Evolutionary conservation across 37 sponge, comb jelly and placozoan genomes (phyloP).

Genomic region (Hexactinellida sp.): DNA sequence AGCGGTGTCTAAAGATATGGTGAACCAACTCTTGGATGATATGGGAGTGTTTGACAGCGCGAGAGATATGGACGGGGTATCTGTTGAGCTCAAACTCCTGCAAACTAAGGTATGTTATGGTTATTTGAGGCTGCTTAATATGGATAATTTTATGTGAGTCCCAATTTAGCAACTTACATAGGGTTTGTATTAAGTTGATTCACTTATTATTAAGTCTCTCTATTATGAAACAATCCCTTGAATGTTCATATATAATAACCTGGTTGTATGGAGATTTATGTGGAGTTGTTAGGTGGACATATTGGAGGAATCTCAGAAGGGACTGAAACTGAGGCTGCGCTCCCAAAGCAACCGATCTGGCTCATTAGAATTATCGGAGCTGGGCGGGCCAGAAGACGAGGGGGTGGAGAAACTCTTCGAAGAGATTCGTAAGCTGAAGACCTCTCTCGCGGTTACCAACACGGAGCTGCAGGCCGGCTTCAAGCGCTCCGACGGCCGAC

Average conservation of each 20-base stretch:
- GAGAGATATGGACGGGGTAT: neutral
- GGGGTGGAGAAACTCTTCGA: neutral
- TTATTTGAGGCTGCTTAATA: too few species aligned
- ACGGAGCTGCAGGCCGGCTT: slow-evolving; percentile 6
- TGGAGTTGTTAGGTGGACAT: neutral
- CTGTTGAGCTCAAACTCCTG: neutral
- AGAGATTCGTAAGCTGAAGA: neutral
- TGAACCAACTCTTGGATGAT: neutral
- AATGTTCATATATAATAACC: neutral
- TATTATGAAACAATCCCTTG: neutral
- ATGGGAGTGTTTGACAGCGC: slow-evolving; percentile 14
- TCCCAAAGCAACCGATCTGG: neutral
- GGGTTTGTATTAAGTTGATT: too few species aligned
- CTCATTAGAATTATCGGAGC: neutral
- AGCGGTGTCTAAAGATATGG: neutral
- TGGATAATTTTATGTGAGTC: too few species aligned
- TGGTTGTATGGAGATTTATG: neutral
- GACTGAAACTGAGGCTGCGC: neutral
- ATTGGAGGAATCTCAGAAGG: neutral
- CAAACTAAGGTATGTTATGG: neutral
- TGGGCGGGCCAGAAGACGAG: neutral
- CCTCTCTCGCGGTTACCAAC: slow-evolving; percentile 4
- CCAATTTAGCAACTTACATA: too few species aligned
- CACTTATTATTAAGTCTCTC: too few species aligned
- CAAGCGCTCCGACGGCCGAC: neutral